These are phyloP conservation scores for Mellivora capensis DNA, from an alignment of 2,113 vertebrate genomes.

Conservation along the genomic window DNA sequence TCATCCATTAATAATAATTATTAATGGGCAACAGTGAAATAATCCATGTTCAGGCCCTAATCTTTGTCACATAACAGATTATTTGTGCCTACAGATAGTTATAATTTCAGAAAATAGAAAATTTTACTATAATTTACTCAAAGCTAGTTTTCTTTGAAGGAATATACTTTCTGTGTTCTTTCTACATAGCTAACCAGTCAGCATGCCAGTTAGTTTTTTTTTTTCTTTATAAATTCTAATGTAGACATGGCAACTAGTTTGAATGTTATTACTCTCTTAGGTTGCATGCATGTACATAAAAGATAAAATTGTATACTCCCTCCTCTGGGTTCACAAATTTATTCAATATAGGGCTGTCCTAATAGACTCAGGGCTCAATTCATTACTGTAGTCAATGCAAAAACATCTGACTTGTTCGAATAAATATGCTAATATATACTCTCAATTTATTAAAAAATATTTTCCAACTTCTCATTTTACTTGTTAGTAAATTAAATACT, in stretches of 20 bases:
- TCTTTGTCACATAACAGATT: constrained; percentile 80
- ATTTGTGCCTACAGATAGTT: constrained; percentile 78
- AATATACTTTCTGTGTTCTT: constrained; percentile 65
- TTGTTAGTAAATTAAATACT: not conserved
- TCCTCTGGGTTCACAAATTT: not conserved
- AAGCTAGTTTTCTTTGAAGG: constrained; percentile 68
- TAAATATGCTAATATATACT: not conserved
- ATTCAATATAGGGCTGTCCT: not conserved
- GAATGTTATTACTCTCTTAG: not conserved
- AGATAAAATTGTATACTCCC: not conserved
- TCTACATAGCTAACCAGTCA: not conserved
- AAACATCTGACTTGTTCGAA: not conserved
- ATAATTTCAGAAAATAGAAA: constrained; percentile 78
- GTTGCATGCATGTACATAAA: not conserved
- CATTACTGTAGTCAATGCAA: not conserved
- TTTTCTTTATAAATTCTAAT: constrained; percentile 19
- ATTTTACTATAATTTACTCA: constrained; percentile 81
- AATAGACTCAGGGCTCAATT: not conserved
- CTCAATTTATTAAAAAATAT: constrained; percentile 20
- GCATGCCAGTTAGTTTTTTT: not conserved
- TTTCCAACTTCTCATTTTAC: not conserved
- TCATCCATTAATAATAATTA: constrained; percentile 81
- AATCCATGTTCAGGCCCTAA: constrained; percentile 77
- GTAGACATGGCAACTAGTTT: not conserved
- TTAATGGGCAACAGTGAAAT: constrained; percentile 79